A percentile compares a stretch with the other conserved stretches of the same genome.
These are phyloP conservation scores for Sipha flava DNA, from an alignment of 1,140 invertebrate genomes.

Conservation along the genomic window DNA sequence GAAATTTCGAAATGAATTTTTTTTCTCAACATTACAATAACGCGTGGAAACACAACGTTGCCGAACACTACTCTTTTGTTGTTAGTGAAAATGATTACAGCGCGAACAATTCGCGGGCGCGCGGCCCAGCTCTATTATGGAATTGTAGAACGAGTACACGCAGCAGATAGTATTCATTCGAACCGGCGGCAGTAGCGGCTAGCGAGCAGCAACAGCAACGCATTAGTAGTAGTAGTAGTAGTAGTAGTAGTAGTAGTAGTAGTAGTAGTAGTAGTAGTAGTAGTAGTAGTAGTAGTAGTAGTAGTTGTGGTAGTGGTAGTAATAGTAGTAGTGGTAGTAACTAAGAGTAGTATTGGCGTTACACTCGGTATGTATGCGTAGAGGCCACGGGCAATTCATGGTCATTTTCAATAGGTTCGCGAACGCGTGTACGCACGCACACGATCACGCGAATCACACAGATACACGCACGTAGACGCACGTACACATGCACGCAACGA, in stretches of 20 bases:
- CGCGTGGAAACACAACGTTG: background rate
- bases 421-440: background rate
- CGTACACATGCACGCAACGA: background rate
- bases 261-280: background rate
- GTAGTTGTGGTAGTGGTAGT: background rate
- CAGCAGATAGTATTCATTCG: too few species aligned
- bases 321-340: too few species aligned
- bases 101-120: background rate
- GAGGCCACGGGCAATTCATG: conserved; percentile 20
- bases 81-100: background rate
- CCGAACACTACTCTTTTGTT: background rate
- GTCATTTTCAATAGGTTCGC: background rate
- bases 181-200: too few species aligned
- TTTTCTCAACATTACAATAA: background rate
- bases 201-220: too few species aligned
- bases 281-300: background rate
- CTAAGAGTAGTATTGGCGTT: background rate
- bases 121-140: background rate
- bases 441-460: too few species aligned
- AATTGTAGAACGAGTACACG: background rate
- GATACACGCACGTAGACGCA: background rate
- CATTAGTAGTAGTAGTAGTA: too few species aligned
- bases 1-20: background rate
- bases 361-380: background rate
- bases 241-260: background rate